Conservation (phyloP, 1,140 invertebrate genomes). For the Solenopsis fugax region DNA sequence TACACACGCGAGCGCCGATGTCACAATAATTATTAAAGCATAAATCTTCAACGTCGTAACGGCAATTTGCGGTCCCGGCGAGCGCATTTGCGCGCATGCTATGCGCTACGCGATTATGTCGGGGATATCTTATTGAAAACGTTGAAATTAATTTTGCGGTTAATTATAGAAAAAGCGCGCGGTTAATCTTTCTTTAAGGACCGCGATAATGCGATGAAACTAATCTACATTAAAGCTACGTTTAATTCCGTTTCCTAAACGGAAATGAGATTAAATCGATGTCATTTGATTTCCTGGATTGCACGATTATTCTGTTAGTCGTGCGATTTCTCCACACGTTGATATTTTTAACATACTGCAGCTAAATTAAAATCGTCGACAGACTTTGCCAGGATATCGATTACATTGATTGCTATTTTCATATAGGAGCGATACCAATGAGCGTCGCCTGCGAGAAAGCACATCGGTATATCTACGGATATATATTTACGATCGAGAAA, state of each 20-base stretch:
- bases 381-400: slow-evolving; percentile 27
- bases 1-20: slow-evolving; percentile 77
- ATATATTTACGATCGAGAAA: slow-evolving; percentile 16
- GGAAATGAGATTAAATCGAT: not conserved
- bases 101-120: not conserved
- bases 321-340: not conserved
- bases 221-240: not conserved
- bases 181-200: not conserved
- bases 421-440: not conserved
- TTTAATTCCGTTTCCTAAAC: not conserved
- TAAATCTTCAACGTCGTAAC: slow-evolving; percentile 76
- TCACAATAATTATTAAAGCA: slow-evolving; percentile 84
- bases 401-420: slow-evolving; percentile 12
- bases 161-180: not conserved
- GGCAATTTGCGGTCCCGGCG: slow-evolving; percentile 14
- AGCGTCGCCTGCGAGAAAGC: not conserved
- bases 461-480: not conserved
- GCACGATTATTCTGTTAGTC: not conserved
- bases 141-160: slow-evolving; percentile 22
- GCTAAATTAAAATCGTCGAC: slow-evolving; percentile 34
- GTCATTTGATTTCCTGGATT: not conserved
- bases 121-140: not conserved
- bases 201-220: not conserved
- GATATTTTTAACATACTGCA: not conserved
- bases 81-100: not conserved